Percentiles rank a stretch among this genome's conserved stretches.
phyloP scores from a whole-genome alignment of 92 coral and sea anemone species.

The Plumapathes pennacea region DNA sequence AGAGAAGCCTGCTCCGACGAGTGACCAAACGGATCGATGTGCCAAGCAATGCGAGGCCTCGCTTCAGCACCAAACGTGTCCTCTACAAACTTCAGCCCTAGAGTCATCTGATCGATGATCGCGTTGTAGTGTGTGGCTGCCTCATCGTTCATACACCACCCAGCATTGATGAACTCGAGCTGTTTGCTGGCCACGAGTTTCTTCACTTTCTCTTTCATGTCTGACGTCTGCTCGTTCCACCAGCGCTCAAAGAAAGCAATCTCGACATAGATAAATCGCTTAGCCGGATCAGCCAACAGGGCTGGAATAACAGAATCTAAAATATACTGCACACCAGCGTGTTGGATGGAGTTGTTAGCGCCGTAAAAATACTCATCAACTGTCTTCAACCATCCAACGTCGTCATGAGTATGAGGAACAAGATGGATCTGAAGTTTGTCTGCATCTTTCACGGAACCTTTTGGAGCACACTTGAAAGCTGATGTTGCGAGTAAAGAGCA shows the following conservation, averaged over 20 bases:
- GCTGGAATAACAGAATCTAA: slow-evolving; percentile 64
- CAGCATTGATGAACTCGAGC: slow-evolving; percentile 73
- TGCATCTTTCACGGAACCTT: slow-evolving; percentile 4
- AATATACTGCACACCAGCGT: slow-evolving; percentile 52
- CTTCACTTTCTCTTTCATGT: slow-evolving; percentile 40
- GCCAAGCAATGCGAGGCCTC: slow-evolving; percentile 79
- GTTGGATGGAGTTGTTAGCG: slow-evolving; percentile 48
- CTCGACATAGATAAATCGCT: slow-evolving; percentile 70
- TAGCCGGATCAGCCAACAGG: slow-evolving; percentile 29
- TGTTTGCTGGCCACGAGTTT: slow-evolving; percentile 48
- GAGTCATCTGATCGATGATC: slow-evolving; percentile 83
- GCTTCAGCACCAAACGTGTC: slow-evolving; percentile 69
- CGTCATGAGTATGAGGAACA: slow-evolving; percentile 77
- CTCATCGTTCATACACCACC: slow-evolving; percentile 87
- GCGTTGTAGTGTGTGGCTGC: slow-evolving; percentile 79
- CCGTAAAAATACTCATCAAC: slow-evolving; percentile 67
- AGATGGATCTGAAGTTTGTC: slow-evolving; percentile 63
- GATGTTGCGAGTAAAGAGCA: no score
- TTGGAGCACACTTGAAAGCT: slow-evolving; percentile 8
- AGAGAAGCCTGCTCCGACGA: slow-evolving; percentile 74
- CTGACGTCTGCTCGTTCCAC: slow-evolving; percentile 62
- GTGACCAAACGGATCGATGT: slow-evolving; percentile 88
- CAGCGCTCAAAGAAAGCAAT: slow-evolving; percentile 73
- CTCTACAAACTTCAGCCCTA: slow-evolving; percentile 66
- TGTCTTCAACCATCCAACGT: slow-evolving; percentile 76